Percentiles rank a stretch among this genome's conserved stretches.
phyloP scores from a whole-genome alignment of 2,113 vertebrate genomes.

The Melierax canorus region DNA sequence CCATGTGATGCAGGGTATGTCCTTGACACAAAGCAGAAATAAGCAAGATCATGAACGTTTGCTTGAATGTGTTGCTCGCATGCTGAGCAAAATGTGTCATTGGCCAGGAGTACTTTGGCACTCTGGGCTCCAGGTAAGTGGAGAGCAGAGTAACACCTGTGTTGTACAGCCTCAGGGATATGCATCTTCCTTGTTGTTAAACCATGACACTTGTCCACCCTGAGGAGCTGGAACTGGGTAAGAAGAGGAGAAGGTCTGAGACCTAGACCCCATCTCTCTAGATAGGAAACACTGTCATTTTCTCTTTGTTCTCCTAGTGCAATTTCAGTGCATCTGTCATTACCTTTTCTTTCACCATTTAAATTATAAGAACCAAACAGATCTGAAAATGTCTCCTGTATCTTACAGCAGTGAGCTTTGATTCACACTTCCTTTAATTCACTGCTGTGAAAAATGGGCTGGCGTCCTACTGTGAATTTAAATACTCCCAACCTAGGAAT shows the following conservation, averaged over 20 bases:
- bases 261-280: background rate
- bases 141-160: background rate
- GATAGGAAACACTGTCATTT: background rate
- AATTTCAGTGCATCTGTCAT: background rate
- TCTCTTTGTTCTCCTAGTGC: background rate
- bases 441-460: constrained; percentile 76
- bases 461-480: constrained; percentile 78
- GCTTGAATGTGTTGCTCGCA: background rate
- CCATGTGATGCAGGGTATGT: background rate
- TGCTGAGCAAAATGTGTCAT: background rate
- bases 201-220: background rate
- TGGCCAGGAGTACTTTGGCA: background rate
- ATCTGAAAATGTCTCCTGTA: constrained; percentile 12
- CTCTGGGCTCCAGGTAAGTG: background rate
- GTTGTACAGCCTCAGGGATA: background rate
- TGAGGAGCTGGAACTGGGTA: background rate
- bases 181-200: background rate
- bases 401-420: constrained; percentile 27
- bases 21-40: background rate
- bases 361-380: background rate
- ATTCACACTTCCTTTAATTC: constrained; percentile 72
- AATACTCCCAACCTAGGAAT: constrained; percentile 76
- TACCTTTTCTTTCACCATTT: background rate
- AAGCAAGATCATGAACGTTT: background rate
- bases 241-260: background rate